phyloP scores from a whole-genome alignment of 2,888 invertebrate species.

The Trisateles emortualis region DNA sequence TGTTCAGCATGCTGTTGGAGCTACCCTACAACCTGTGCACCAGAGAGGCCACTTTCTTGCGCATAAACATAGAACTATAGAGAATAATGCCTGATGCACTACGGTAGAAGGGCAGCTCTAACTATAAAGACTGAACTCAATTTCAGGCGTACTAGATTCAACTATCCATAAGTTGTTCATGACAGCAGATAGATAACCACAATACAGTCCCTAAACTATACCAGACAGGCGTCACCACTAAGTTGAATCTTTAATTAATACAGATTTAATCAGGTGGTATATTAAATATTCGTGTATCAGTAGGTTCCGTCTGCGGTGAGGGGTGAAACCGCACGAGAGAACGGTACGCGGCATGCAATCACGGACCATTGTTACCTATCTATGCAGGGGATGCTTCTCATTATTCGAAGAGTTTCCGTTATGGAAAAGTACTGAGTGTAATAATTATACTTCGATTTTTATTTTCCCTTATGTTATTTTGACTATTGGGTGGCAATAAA shows the following conservation, averaged over 20 bases:
- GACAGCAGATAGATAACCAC: background rate
- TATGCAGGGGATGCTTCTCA: conserved; percentile 26
- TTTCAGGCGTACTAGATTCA: too few species aligned
- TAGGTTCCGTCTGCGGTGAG: conserved; percentile 52
- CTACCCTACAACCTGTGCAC: too few species aligned
- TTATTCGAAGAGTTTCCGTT: conserved; percentile 23
- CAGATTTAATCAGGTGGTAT: conserved; percentile 57
- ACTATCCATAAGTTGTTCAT: background rate
- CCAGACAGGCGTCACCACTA: conserved; percentile 13
- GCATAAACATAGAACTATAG: too few species aligned
- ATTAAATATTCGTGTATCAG: conserved; percentile 63
- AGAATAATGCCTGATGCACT: too few species aligned
- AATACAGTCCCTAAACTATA: background rate
- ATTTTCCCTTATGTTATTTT: too few species aligned
- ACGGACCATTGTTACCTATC: conserved; percentile 63
- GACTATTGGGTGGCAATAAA: too few species aligned
- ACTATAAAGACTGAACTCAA: too few species aligned
- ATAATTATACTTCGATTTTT: background rate
- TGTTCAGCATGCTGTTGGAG: too few species aligned
- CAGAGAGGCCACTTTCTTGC: too few species aligned
- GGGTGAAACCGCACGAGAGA: conserved; percentile 64
- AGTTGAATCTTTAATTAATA: conserved; percentile 54
- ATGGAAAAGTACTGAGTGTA: conserved; percentile 10
- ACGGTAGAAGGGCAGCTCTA: too few species aligned
- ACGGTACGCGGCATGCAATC: conserved; percentile 64